Evolutionary conservation across 2,113 vertebrate genomes (phyloP), one percentile per base, ranked within the genome.

Genomic region (Syrmaticus mikado): DNA sequence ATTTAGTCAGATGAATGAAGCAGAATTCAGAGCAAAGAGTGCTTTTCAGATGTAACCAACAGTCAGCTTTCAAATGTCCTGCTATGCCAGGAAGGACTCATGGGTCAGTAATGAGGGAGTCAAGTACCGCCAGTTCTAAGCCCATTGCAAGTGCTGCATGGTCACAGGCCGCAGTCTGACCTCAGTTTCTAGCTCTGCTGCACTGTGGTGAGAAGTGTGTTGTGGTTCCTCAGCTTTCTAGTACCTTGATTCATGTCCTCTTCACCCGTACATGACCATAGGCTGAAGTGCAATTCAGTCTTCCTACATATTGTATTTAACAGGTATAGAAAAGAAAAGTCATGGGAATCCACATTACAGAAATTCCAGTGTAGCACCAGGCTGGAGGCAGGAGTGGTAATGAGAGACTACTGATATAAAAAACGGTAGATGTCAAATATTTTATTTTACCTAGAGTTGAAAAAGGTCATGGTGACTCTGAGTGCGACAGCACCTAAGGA

Each of bases 151-250:
- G 24, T 53, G 15, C 12, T 85, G 60, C 40, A 73, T 7, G 6
- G 20, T 13, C 30, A 75, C 13, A 60, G 28, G 48, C 1, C 21
- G 57, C 2, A 7, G 17, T 19, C 7, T 0, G 11, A 5, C 19
- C 40, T 84, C 61, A 38, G 2, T 57, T 92, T 25, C 13, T 13
- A 75, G 13, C 10, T 81, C 65, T 84, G 28, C 10, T 78, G 14
- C 15, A 67, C 17, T 8, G 18, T 4, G 7, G 3, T 70, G 16
- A 21, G 30, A 9, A 78, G 16, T 48, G 32, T 92, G 65, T 12
- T 40, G 18, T 41, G 61, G 27, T 36, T 85, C 8, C 4, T 45
- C 27, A 6, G 4, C 70, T 80, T 87, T 73, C 40, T 28, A 50
- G 28, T 6, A 66, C 64, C 3, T 67, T 27, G 46, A 7, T 9